These are phyloP conservation scores for Notodonta dromedarius DNA, from an alignment of 2,888 invertebrate species.

Conservation along the genomic window DNA sequence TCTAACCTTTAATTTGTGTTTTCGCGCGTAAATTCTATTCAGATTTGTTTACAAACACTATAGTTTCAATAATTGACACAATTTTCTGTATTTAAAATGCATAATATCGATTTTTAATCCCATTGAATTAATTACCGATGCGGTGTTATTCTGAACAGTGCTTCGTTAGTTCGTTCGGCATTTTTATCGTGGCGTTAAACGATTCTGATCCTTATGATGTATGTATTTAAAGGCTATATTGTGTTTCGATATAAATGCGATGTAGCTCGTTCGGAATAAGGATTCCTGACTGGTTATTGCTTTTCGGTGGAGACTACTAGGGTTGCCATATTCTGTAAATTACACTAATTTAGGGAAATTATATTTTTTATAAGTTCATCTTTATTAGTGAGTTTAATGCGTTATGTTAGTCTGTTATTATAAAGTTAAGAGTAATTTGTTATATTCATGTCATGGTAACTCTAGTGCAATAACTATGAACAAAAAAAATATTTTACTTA, in stretches of 20 bases:
- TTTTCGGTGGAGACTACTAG: conserved; percentile 42
- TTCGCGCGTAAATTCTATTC: conserved; percentile 55
- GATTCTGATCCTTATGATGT: conserved; percentile 49
- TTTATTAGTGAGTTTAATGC: not conserved
- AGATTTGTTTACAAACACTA: conserved; percentile 42
- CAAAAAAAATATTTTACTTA: no score
- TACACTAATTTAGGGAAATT: conserved; percentile 22
- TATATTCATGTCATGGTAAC: no score
- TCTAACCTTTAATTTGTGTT: conserved; percentile 52
- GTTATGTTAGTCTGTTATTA: not conserved
- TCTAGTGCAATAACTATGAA: no score
- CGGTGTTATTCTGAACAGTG: conserved; percentile 65
- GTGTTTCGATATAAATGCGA: conserved; percentile 34
- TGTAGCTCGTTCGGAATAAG: conserved; percentile 60
- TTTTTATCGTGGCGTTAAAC: conserved; percentile 35
- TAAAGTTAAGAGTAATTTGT: not conserved
- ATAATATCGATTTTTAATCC: conserved; percentile 41
- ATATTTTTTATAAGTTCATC: conserved; percentile 9
- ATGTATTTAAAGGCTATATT: conserved; percentile 49
- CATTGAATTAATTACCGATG: conserved; percentile 54
- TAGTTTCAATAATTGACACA: conserved; percentile 10
- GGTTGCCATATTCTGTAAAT: conserved; percentile 28
- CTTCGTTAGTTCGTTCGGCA: conserved; percentile 45
- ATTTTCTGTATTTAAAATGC: conserved; percentile 14
- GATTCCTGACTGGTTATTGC: conserved; percentile 58